Evolutionary conservation across 1,140 invertebrate genomes (phyloP), one percentile per base, ranked within the genome.

Genomic region (Tetraneura akinire): DNA sequence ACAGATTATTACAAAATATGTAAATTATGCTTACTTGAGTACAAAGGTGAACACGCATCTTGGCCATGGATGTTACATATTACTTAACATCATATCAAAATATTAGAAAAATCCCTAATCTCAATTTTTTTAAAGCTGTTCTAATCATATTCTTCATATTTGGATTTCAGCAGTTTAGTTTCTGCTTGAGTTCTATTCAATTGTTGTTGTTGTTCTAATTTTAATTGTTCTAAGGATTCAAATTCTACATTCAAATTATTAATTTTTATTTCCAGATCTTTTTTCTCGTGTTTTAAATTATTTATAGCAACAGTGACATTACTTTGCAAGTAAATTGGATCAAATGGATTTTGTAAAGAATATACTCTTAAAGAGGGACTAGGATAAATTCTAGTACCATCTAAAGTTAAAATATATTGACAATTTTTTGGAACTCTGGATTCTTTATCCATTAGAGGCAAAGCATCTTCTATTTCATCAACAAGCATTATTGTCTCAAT

Each of bases 401-500:
- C 74, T 29, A 78, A 47, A 57, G 74, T 78, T 47, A 78, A 60
- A 62, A 55, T 62, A 11, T 47, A 78, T 37, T 83, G 84, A 83
- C 92, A 90, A 85, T 92, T 90, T 71, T 76, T 83, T 4, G 92
- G 93, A 3, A 94, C 92, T 83, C 88, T 89, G 55, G 86, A 49
- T 18, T 37, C 26, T 55, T 90, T 84, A 16, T 89, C 88, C 83
- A 93, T 88, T 6, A 93, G 86, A 3, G 86, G 83, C 57, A 89
- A 88, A 9, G 93, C 92, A 82, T 88, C 88, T 6, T 88, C 84
- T 62, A 88, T 88, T 21, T 88, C 88, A 1, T 90, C 88, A 64
- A 94, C 91, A 18, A 95, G 86, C 64, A 94, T 85, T 18, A 93
- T 88, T 53, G 87, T 88, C 85, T 95, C 93, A 49, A 92, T 86